Base-by-base conservation (phyloP, 2,113 vertebrate genomes). In the Serilophus lunatus region DNA sequence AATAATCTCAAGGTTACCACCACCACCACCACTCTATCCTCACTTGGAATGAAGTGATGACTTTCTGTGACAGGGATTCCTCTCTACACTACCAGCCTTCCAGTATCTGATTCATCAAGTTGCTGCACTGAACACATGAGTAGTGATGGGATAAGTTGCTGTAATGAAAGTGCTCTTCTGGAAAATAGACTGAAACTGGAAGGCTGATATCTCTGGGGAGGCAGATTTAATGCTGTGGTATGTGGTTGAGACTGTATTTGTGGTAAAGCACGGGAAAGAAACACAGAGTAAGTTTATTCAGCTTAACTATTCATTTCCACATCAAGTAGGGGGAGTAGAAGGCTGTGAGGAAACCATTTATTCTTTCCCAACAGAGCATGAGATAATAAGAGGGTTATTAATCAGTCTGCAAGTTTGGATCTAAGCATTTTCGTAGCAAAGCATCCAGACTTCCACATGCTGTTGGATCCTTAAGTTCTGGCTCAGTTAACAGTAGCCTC, bases 221-320 rank as follows among this genome's bases (percentile, higher is more conserved):
- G 35, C 59, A 88, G 66, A 82, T 74, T 92, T 86, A 89, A 89
- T 12, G 14, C 51, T 92, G 75, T 85, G 89, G 70, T 87, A 85
- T 92, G 78, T 59, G 72, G 84, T 90, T 89, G 59, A 79, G 66
- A 54, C 66, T 77, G 69, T 82, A 76, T 83, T 71, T 77, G 91
- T 88, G 93, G 75, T 74, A 85, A 69, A 89, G 86, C 63, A 87
- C 0, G 0, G 63, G 78, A 86, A 93, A 80, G 66, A 91, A 93
- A 82, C 57, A 80, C 31, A 74, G 84, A 85, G 6, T 61, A 83
- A 80, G 61, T 87, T 92, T 82, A 75, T 77, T 92, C 60, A 82
- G 63, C 66, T 87, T 90, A 82, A 92, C 66, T 91, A 94, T 72
- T 92, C 24, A 15, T 82, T 94, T 89, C 54, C 51, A 70, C 42